Evolutionary conservation across 2,888 invertebrate genomes (phyloP).

Genomic region (Diaperis boleti): DNA sequence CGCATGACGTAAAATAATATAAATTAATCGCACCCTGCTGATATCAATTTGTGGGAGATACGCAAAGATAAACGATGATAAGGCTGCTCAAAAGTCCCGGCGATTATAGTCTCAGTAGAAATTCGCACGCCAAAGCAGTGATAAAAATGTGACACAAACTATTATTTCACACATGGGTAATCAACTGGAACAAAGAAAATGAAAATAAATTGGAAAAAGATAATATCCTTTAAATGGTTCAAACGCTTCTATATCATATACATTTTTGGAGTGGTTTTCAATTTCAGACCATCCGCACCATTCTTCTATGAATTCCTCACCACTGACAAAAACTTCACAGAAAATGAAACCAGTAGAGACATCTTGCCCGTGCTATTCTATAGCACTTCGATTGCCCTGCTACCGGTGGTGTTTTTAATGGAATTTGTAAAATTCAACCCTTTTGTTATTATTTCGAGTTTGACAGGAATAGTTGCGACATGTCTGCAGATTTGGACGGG

Average conservation of each 20-base stretch:
- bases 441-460: constrained; percentile 6
- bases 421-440: constrained; percentile 23
- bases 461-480: constrained; percentile 15
- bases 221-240: constrained; percentile 29
- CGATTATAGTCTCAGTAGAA: constrained; percentile 4
- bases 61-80: constrained; percentile 18
- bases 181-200: constrained; percentile 10
- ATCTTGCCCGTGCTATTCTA: constrained; percentile 21
- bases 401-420: constrained; percentile 18
- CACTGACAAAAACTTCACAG: constrained; percentile 10
- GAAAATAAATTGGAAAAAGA: constrained; percentile 25
- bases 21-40: background rate
- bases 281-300: constrained; percentile 13
- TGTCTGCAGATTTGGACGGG: constrained; percentile 31
- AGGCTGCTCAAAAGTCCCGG: background rate
- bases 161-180: too few species aligned
- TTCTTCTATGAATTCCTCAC: constrained; percentile 29
- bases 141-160: constrained; percentile 1
- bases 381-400: constrained; percentile 4
- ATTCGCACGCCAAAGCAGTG: background rate
- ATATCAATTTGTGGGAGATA: constrained; percentile 3
- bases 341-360: constrained; percentile 1
- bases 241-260: constrained; percentile 28
- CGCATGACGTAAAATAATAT: constrained; percentile 1
- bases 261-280: constrained; percentile 26